Conservation (phyloP, 30 jellyfish, hydroid and myxozoan species). For the Mastigias papua region DNA sequence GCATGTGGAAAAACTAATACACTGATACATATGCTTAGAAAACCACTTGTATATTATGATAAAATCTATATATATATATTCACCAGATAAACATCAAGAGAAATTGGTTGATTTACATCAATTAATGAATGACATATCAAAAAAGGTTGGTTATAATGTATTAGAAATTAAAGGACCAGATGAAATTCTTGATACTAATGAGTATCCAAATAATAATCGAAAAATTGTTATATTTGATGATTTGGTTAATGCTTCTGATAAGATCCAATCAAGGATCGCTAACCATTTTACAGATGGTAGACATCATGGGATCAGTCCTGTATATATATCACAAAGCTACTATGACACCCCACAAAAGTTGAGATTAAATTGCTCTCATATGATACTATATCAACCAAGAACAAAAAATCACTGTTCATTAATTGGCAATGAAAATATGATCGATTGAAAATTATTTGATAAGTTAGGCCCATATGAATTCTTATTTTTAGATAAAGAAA, state of each 20-base stretch:
- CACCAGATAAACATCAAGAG: neutral
- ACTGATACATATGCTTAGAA: constrained; percentile 37
- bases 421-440: constrained; percentile 53
- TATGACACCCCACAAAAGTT: constrained; percentile 41
- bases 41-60: constrained; percentile 1
- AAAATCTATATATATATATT: neutral
- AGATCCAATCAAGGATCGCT: constrained; percentile 25
- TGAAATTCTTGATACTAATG: constrained; percentile 37
- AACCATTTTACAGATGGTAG: constrained; percentile 57
- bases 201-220: constrained; percentile 31
- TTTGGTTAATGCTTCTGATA: constrained; percentile 47
- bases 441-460: constrained; percentile 39
- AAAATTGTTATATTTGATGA: constrained; percentile 40
- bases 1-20: constrained; percentile 39
- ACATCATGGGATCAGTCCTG: constrained; percentile 35
- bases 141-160: constrained; percentile 28
- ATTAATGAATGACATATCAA: constrained; percentile 30
- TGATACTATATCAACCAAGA: constrained; percentile 54
- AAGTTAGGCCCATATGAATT: constrained; percentile 43
- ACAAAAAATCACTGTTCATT: constrained; percentile 43
- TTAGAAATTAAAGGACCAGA: constrained; percentile 32
- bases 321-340: constrained; percentile 27
- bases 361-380: constrained; percentile 39
- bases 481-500: constrained; percentile 34
- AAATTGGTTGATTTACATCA: neutral